phyloP scores from a whole-genome alignment of 2,113 vertebrate genomes.

The Vulpes lagopus region DNA sequence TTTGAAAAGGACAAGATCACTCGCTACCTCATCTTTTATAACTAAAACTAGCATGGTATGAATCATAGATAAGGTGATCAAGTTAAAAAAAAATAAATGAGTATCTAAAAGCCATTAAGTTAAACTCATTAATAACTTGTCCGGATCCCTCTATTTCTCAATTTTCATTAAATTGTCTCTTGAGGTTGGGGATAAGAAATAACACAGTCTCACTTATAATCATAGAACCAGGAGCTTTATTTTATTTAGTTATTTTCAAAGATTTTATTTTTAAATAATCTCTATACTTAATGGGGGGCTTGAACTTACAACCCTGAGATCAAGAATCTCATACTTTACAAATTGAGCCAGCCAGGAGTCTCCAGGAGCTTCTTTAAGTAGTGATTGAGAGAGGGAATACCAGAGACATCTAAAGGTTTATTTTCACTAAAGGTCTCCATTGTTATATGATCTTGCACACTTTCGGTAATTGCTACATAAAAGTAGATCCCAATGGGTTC shows the following conservation, averaged over 20 bases:
- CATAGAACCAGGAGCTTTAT: background rate
- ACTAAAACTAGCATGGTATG: background rate
- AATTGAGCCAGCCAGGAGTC: background rate
- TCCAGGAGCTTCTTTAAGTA: background rate
- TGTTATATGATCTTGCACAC: background rate
- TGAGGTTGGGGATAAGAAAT: background rate
- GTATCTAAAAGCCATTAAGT: background rate
- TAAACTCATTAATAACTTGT: background rate
- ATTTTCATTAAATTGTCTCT: background rate
- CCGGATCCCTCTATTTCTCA: background rate
- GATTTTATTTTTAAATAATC: background rate
- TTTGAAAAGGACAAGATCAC: constrained; percentile 29
- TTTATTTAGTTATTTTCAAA: background rate
- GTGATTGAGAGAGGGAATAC: background rate
- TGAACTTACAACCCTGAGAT: background rate
- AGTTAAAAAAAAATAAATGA: background rate
- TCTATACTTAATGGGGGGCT: background rate
- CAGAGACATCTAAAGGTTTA: background rate
- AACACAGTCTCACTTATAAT: background rate
- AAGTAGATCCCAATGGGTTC: background rate
- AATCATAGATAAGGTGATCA: background rate
- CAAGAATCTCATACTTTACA: background rate
- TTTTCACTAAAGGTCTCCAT: background rate
- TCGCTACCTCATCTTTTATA: background rate
- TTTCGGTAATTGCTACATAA: background rate